Base-by-base conservation (phyloP, 1,140 invertebrate genomes). In the Cherax destructor region DNA sequence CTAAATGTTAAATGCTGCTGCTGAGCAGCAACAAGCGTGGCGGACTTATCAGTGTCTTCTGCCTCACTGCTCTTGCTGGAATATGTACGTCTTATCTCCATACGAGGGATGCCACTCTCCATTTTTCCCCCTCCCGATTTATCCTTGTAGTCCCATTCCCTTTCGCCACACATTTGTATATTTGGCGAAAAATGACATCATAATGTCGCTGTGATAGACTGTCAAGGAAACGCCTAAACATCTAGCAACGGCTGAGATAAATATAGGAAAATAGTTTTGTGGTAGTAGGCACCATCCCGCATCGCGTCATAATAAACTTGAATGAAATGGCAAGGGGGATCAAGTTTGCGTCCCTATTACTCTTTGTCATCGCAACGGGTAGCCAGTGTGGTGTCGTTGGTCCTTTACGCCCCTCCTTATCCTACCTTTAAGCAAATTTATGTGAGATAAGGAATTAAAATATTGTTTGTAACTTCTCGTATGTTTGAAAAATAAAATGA, bases 1-100 rank as follows among this genome's bases (percentile, higher is more conserved):
- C n/a, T n/a, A n/a, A n/a, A n/a, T n/a, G n/a, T n/a, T n/a, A n/a
- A n/a, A n/a, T n/a, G n/a, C n/a, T n/a, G n/a, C n/a, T n/a, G n/a
- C n/a, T n/a, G n/a, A n/a, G 79, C 50, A 4, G 50, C 13, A 16
- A 47, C 50, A 30, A 49, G 47, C 49, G 65, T 47, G 50, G 59
- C 49, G 41, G 83, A 85, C 83, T 85, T 85, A 85, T 85, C 83
- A 72, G 83, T 49, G 83, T 50, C 83, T 85, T 85, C 83, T 85
- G 83, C 83, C 83, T 85, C 30, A 85, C 83, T 85, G 83, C 65
- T 61, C 83, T 74, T 65, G 83, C 69, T 69, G 30, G 83, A 85
- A 85, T 85, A 85, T 85, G 83, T 85, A 85, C 83, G 83, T 74
- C 83, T 85, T 85, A 85, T 85, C 83, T 85, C 83, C 83, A 85